Evolutionary conservation across 2,888 invertebrate species (phyloP).

Genomic region (Agapostemon virescens): DNA sequence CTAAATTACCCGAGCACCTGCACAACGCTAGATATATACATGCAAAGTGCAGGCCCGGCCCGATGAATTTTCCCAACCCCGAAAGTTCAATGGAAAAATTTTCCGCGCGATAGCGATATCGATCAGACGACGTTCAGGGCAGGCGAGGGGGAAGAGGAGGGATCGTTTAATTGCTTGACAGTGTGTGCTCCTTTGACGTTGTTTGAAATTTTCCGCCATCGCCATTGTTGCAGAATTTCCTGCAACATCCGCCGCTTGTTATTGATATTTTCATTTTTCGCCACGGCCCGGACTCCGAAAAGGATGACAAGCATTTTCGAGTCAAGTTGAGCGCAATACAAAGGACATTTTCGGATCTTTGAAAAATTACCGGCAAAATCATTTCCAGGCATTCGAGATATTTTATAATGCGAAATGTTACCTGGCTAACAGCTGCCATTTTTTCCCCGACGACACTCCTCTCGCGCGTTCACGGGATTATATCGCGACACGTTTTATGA

Average conservation of each 20-base stretch:
- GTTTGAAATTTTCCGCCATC: slow-evolving; percentile 8
- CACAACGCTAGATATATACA: slow-evolving; percentile 39
- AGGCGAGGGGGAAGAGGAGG: too few relatives aligned
- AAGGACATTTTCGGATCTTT: slow-evolving; percentile 3
- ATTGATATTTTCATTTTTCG: slow-evolving; percentile 15
- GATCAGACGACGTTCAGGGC: not conserved
- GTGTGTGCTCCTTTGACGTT: not conserved
- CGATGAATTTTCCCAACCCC: slow-evolving; percentile 39
- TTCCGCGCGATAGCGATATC: slow-evolving; percentile 8
- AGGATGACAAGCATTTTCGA: not conserved
- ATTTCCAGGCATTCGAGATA: not conserved
- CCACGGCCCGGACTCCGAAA: not conserved
- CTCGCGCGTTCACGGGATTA: too few relatives aligned
- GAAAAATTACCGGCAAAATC: not conserved
- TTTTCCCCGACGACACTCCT: too few relatives aligned
- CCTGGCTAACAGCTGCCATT: not conserved
- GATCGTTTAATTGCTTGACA: slow-evolving; percentile 20
- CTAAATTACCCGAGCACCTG: slow-evolving; percentile 68
- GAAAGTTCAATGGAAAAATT: slow-evolving; percentile 25
- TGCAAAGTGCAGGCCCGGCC: slow-evolving; percentile 23
- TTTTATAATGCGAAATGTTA: not conserved
- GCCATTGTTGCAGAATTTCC: not conserved
- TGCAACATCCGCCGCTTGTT: slow-evolving; percentile 1
- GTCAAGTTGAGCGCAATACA: not conserved
- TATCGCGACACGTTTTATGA: not conserved